Conservation (phyloP, 1,140 invertebrate genomes). For the Phenacoccus solenopsis region DNA sequence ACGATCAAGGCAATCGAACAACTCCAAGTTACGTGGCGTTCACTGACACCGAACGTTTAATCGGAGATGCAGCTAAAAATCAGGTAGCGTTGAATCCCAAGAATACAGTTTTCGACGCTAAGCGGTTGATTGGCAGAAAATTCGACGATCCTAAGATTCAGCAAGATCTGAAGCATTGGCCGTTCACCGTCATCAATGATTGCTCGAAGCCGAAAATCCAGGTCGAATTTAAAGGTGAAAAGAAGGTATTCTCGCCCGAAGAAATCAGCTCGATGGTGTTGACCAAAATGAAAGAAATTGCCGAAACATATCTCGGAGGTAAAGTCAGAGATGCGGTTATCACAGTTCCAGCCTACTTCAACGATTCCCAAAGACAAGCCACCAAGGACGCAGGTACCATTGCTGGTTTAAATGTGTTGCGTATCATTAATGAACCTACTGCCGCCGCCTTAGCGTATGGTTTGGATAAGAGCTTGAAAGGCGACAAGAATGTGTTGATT, state of each 20-base stretch:
- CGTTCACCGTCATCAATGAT: constrained; percentile 49
- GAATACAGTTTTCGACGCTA: constrained; percentile 76
- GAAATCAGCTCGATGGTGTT: constrained; percentile 76
- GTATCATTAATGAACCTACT: constrained; percentile 70
- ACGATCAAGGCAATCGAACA: constrained; percentile 86
- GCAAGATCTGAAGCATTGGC: constrained; percentile 52
- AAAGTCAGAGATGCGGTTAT: constrained; percentile 50
- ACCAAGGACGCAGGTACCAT: constrained; percentile 65
- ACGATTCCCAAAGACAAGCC: constrained; percentile 52
- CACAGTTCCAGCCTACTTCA: constrained; percentile 61
- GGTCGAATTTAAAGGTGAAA: constrained; percentile 57
- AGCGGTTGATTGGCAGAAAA: constrained; percentile 44
- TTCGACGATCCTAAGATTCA: constrained; percentile 56
- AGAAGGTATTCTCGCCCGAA: constrained; percentile 58
- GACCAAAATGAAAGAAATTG: constrained; percentile 60
- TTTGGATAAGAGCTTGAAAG: constrained; percentile 66
- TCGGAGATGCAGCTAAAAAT: constrained; percentile 46
- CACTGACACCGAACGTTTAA: constrained; percentile 63
- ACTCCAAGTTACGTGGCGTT: constrained; percentile 84
- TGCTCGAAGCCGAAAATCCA: constrained; percentile 46
- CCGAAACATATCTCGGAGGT: constrained; percentile 42
- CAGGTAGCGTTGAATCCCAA: constrained; percentile 66
- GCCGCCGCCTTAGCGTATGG: constrained; percentile 74
- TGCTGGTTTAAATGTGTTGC: constrained; percentile 62
- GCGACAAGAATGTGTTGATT: constrained; percentile 58